A percentile compares a stretch with the other conserved stretches of the same genome.
These are phyloP conservation scores for Philantomba maxwellii DNA, from an alignment of 2,113 vertebrate genomes.

Conservation along the genomic window DNA sequence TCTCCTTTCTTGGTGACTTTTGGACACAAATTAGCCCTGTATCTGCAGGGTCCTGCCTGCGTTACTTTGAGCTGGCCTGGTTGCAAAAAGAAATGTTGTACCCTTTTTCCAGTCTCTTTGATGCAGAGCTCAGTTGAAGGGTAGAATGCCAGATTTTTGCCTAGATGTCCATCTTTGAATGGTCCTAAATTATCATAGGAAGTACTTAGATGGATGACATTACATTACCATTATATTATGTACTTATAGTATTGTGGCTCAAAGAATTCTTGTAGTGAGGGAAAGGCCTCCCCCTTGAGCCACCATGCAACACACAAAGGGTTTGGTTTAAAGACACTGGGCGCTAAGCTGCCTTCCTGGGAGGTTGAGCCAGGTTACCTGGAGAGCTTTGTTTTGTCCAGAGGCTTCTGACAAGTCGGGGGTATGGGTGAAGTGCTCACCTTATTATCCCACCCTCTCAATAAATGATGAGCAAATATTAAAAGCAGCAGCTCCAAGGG, in stretches of 20 bases:
- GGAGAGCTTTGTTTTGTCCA: neutral
- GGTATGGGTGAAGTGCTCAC: neutral
- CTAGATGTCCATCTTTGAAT: neutral
- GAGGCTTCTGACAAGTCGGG: neutral
- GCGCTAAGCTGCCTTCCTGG: neutral
- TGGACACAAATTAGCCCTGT: neutral
- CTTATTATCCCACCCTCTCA: neutral
- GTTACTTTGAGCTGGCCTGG: neutral
- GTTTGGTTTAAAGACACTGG: neutral
- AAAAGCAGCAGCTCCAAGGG: neutral
- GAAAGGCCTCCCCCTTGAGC: neutral
- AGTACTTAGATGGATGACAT: neutral
- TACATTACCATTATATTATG: neutral
- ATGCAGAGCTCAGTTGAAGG: neutral
- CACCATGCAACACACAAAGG: neutral
- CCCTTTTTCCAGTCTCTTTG: neutral
- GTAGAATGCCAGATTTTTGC: neutral
- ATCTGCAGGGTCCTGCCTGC: accelerated
- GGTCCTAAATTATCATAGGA: neutral
- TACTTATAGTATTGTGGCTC: neutral
- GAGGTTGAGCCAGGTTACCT: neutral
- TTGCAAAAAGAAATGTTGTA: neutral
- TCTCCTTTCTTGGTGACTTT: neutral
- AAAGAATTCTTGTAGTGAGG: neutral
- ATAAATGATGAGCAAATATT: neutral